Evolutionary conservation across 2,888 invertebrate species (phyloP).

Genomic region (Clostera curtula): DNA sequence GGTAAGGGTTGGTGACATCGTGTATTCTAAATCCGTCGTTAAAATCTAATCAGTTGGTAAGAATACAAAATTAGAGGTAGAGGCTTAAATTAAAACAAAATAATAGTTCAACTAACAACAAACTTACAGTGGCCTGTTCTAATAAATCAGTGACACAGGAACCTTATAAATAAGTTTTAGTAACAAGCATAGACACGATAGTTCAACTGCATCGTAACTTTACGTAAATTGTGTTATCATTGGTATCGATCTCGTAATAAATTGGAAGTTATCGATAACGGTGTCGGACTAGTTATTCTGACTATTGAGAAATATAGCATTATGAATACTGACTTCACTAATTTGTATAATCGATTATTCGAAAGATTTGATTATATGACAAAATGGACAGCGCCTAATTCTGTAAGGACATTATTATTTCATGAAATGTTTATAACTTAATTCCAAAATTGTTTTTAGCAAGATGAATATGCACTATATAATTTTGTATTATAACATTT

Average conservation of each 20-base stretch:
- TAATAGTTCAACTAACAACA: not conserved
- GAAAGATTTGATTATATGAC: no score
- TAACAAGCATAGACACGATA: slow-evolving; percentile 19
- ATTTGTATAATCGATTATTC: no score
- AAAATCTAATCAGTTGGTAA: no score
- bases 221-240: slow-evolving; percentile 19
- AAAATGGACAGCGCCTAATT: no score
- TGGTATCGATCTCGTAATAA: slow-evolving; percentile 26
- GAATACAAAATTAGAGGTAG: no score
- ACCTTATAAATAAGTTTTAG: slow-evolving; percentile 15
- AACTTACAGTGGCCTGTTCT: not conserved
- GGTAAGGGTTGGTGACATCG: no score
- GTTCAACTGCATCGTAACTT: slow-evolving; percentile 22
- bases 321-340: not conserved
- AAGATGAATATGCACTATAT: not conserved
- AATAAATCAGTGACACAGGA: slow-evolving; percentile 19
- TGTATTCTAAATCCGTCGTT: no score
- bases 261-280: slow-evolving; percentile 26
- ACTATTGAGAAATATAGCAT: not conserved
- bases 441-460: slow-evolving; percentile 2
- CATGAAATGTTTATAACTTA: no score
- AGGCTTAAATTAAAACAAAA: no score
- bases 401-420: no score
- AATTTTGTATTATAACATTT: no score
- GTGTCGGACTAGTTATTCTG: slow-evolving; percentile 23